Conservation (phyloP, 2,113 vertebrate species). For the Grantiella picta region DNA sequence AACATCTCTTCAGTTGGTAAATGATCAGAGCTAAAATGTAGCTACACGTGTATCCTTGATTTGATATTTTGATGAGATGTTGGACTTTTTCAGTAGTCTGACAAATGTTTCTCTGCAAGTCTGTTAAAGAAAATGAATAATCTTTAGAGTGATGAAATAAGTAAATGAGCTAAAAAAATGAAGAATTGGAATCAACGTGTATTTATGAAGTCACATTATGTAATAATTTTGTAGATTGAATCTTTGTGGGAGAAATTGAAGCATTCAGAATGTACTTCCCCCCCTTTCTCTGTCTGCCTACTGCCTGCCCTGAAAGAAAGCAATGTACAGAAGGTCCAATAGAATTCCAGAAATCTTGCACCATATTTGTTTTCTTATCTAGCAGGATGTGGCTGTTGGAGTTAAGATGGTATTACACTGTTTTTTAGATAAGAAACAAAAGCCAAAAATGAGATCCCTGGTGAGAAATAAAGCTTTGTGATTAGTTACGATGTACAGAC, state of each 20-base stretch:
- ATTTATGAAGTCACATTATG: not conserved
- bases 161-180: not conserved
- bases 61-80: not conserved
- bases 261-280: not conserved
- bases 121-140: not conserved
- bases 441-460: not conserved
- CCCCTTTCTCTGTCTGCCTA: rapidly evolving
- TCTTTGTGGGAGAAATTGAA: not conserved
- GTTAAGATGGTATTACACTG: not conserved
- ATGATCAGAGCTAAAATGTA: not conserved
- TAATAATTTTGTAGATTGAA: not conserved
- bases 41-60: not conserved
- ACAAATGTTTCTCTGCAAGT: not conserved
- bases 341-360: not conserved
- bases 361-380: not conserved
- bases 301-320: not conserved
- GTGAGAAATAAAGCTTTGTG: not conserved
- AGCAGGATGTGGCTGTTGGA: not conserved
- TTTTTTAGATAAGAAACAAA: not conserved
- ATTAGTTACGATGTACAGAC: not conserved
- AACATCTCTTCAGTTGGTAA: not conserved
- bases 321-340: not conserved
- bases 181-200: not conserved
- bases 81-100: not conserved
- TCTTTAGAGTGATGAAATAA: not conserved